These are phyloP conservation scores for Lymantria monacha DNA, from an alignment of 2,888 invertebrate genomes.

Conservation along the genomic window DNA sequence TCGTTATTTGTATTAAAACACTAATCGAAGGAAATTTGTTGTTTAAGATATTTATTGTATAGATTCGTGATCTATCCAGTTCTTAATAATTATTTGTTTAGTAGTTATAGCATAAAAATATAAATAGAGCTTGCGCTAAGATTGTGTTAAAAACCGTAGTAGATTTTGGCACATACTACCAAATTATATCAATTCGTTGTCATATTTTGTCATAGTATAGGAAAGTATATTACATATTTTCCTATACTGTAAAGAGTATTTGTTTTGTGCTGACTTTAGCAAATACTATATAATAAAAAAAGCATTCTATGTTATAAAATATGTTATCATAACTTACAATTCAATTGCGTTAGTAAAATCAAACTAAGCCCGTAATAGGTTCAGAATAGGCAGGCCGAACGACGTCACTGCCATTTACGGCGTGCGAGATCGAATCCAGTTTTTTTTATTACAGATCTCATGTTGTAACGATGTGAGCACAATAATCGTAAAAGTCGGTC, in stretches of 20 bases:
- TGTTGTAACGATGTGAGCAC: slow-evolving; percentile 66
- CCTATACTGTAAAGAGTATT: background rate
- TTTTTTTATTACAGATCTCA: slow-evolving; percentile 61
- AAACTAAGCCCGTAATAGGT: slow-evolving; percentile 9
- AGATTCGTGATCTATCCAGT: too few species aligned
- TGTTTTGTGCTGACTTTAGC: background rate
- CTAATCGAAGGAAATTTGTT: too few species aligned
- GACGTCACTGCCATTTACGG: slow-evolving; percentile 41
- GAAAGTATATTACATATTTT: too few species aligned
- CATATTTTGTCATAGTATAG: too few species aligned
- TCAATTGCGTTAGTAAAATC: slow-evolving; percentile 14
- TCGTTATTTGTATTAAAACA: too few species aligned
- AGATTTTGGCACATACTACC: too few species aligned
- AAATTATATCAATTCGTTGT: too few species aligned
- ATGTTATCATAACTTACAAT: slow-evolving; percentile 2
- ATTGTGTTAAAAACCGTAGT: too few species aligned
- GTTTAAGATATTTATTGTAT: too few species aligned
- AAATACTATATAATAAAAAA: background rate
- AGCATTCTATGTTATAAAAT: background rate
- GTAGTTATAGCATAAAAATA: too few species aligned
- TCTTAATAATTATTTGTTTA: too few species aligned
- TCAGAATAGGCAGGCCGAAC: slow-evolving; percentile 8
- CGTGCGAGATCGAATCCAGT: slow-evolving; percentile 50
- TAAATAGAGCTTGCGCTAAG: too few species aligned
- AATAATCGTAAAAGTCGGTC: slow-evolving; percentile 77